Base-by-base conservation (phyloP, 2,113 vertebrate species). In the Prochilodus magdalenae region DNA sequence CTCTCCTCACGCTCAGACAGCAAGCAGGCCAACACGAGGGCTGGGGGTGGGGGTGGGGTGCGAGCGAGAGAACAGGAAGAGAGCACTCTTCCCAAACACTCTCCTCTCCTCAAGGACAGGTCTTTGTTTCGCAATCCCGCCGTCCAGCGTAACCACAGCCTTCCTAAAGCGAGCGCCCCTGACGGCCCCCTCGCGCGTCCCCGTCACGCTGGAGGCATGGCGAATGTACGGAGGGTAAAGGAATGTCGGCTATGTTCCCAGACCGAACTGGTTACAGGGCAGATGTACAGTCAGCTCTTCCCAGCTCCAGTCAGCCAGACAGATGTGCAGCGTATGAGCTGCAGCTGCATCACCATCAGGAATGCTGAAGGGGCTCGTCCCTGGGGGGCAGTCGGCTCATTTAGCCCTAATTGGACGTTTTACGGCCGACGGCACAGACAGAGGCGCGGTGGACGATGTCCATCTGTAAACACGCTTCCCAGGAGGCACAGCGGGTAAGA, bases 101-200 rank as follows among this genome's bases (percentile, higher is more conserved):
- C 73, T 80, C 69, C 73, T 76, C 73, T 73, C 10, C 36, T 76
- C 14, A 69, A 80, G 72, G 57, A 57, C 69, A 71, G 51, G 20
- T 72, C n/a, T 73, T 47, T 73, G 33, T 57, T 44, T n/a, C n/a
- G n/a, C n/a, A n/a, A n/a, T n/a, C n/a, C n/a, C n/a, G n/a, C n/a
- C n/a, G n/a, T n/a, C n/a, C n/a, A n/a, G n/a, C n/a, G n/a, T n/a
- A n/a, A n/a, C 69, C 49, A 27, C 51, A 30, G 51, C 51, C 70
- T 22, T 16, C 0, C 24, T 27, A 30, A 63, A 55, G 44, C 20
- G 26, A 59, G 24, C 40, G 44, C 13, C 65, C 65, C 24, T 24
- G 63, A 36, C n/a, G n/a, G n/a, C n/a, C n/a, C n/a, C n/a, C n/a
- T n/a, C n/a, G n/a, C n/a, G n/a, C n/a, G n/a, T n/a, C n/a, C n/a